Evolutionary conservation across 1,140 invertebrate genomes (phyloP).

Genomic region (Drosophila rhopaloa): DNA sequence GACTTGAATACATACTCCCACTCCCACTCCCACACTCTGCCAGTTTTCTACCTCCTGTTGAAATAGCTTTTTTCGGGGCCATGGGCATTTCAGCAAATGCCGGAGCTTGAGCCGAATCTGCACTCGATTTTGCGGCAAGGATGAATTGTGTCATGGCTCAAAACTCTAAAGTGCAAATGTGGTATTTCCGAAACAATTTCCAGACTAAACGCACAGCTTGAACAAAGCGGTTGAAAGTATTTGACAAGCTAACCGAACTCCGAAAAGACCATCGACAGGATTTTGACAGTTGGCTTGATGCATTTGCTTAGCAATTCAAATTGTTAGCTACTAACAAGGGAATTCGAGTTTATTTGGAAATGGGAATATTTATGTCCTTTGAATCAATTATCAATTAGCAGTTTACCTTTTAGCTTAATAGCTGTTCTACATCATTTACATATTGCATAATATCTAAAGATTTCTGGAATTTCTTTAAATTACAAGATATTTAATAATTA

Average conservation of each 20-base stretch:
- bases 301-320: too few relatives aligned
- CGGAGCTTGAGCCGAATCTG: conserved; percentile 14
- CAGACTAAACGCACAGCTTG: conserved; percentile 22
- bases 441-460: too few relatives aligned
- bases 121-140: neutral
- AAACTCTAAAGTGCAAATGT: conserved; percentile 25
- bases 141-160: neutral
- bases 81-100: conserved; percentile 32
- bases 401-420: too few relatives aligned
- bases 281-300: neutral
- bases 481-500: too few relatives aligned
- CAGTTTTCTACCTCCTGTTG: neutral
- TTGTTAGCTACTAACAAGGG: too few relatives aligned
- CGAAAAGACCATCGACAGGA: conserved; percentile 6
- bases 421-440: too few relatives aligned
- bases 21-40: neutral
- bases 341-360: too few relatives aligned
- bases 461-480: too few relatives aligned
- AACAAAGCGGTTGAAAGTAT: conserved; percentile 13
- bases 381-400: too few relatives aligned
- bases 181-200: conserved; percentile 26
- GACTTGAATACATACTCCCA: conserved; percentile 25
- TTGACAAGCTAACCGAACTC: conserved; percentile 1
- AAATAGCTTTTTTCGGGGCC: conserved; percentile 34
- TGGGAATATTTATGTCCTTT: too few relatives aligned